Evolutionary conservation across 2,888 invertebrate species (phyloP), one percentile per base, ranked within the genome.

Genomic region (Morpho deidamia): DNA sequence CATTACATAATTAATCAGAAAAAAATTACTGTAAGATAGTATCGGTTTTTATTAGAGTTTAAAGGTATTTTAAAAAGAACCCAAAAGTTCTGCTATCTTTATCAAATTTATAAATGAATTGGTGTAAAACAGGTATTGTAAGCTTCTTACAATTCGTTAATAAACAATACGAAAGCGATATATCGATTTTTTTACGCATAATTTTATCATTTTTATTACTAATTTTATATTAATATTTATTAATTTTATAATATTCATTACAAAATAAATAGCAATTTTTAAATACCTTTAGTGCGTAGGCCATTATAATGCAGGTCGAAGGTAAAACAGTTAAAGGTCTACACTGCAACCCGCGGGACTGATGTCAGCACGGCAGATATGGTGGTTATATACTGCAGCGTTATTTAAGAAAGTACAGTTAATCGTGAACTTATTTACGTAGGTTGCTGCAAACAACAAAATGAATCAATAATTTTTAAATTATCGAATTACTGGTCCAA

Each of bases 391-490:
- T 88, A 88, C 72, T 72, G 55, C 63, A 44, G 54, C 68, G 74
- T 71, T 72, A 76, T 74, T 74, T 73, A 74, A 68, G 71, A 74
- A 71, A 79, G 70, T 83, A 76, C 67, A 70, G 72, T 83, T 83
- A 86, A 87, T 83, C 76, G 76, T 77, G 75, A 77, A 74, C 75
- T 78, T 78, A 79, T 74, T 70, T 67, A 72, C 50, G 57, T 61
- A 63, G 66, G 74, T 87, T 88, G 86, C 85, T 61, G 78, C 81
- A 81, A 77, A 77, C 78, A 42, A 42, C 11, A 49, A 49, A 33
- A 85, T 86, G 86, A 83, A 84, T 83, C 85, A 85, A 88, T 84
- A 82, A 81, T 86, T 87, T n/a, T 83, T 83, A 80, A 80, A 80
- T 85, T 23, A 76, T 85, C 83, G 66, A 76, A 70, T 68, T 59